phyloP scores from a whole-genome alignment of 2,797 vertebrate species.

The Natrix natrix region DNA sequence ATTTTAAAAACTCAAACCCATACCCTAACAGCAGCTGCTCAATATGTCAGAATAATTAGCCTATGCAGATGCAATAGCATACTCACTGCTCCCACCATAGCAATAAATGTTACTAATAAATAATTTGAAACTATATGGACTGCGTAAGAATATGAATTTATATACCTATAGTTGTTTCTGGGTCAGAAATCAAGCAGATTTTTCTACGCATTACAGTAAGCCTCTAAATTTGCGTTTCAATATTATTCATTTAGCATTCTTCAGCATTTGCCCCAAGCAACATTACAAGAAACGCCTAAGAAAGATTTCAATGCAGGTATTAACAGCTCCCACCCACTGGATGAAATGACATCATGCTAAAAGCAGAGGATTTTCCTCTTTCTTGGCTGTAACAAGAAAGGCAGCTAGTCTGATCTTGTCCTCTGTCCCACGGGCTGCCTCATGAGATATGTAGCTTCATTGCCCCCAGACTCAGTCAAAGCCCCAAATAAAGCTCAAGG shows the following conservation, averaged over 20 bases:
- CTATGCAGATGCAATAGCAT: background rate
- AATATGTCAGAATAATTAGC: background rate
- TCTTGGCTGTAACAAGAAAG: constrained; percentile 16
- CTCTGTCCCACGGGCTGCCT: constrained; percentile 32
- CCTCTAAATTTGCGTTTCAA: constrained; percentile 22
- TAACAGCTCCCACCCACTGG: constrained; percentile 33
- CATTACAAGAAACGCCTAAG: constrained; percentile 21
- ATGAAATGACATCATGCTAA: background rate
- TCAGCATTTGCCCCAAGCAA: constrained; percentile 29
- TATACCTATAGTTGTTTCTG: background rate
- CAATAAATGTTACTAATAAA: background rate
- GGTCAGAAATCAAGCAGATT: constrained; percentile 33
- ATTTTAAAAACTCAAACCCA: background rate
- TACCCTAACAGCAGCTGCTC: background rate
- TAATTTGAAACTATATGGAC: background rate
- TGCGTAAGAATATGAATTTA: background rate
- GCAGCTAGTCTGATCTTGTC: constrained; percentile 26
- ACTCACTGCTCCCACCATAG: background rate
- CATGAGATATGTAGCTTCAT: constrained; percentile 28
- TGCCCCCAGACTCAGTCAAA: constrained; percentile 6
- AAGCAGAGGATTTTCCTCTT: constrained; percentile 28
- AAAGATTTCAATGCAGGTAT: constrained; percentile 31
- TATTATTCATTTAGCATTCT: constrained; percentile 23
- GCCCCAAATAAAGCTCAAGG: constrained; percentile 5
- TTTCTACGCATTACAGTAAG: constrained; percentile 20